Evolutionary conservation across 2,113 vertebrate species (phyloP), one percentile per base, ranked within the genome.

Genomic region (Okapia johnstoni): DNA sequence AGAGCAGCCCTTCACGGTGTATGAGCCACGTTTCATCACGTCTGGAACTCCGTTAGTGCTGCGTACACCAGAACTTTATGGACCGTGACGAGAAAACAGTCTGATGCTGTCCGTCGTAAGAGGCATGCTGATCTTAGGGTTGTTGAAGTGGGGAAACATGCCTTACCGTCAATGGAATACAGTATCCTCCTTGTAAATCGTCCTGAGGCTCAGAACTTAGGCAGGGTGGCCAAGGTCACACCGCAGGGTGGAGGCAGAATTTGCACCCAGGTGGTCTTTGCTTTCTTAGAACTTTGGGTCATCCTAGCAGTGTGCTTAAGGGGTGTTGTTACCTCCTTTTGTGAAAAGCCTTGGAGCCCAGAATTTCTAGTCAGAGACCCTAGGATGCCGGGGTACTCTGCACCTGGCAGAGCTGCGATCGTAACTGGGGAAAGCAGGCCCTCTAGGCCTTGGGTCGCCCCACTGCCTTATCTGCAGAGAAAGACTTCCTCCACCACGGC

Each of bases 21-120:
- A 3, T 33, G 4, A 5, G 17, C 40, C 17, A 1, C 1, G 1
- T 23, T 23, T 25, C 23, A 36, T 30, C 85, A 21, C 33, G 17
- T 11, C 48, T 17, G 77, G 36, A 14, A 7, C 12, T 2, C 4
- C 5, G 1, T 57, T 17, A 19, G 6, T 30, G 25, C 9, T 36
- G 8, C 2, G 0, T 4, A 2, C 2, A 1, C 28, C 46, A 0
- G 6, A 17, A 0, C 1, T 25, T 21, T 3, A 30, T 7, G 36
- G 26, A 3, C 43, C 19, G 3, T 36, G 58, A 8, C 25, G 54
- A 70, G 21, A 21, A 30, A 40, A 13, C 25, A 21, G 2, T 11
- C n/a, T 9, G 46, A 33, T 7, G 7, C 8, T n/a, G 3, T 66
- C 17, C 0, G 0, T 17, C 50, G 1, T 6, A 8, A 36, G 30